These are phyloP conservation scores for Antheraea yamamai DNA, from an alignment of 2,888 invertebrate genomes.

Conservation along the genomic window DNA sequence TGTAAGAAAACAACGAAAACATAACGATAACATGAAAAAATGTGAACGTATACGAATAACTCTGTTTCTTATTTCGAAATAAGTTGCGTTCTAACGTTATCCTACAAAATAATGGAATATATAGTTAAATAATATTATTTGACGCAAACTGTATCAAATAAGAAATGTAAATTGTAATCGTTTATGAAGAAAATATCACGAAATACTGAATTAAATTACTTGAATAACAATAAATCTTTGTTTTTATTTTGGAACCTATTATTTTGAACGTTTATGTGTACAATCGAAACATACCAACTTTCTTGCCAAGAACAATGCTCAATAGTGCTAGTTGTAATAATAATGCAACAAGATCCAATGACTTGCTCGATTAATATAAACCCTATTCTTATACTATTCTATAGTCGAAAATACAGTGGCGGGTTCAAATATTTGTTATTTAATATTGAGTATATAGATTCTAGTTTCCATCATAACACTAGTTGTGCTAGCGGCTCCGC, in stretches of 20 bases:
- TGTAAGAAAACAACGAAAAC: constrained; percentile 63
- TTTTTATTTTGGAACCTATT: constrained; percentile 31
- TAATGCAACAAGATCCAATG: no score
- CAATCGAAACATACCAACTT: neutral
- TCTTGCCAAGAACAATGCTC: no score
- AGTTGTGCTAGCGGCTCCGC: no score
- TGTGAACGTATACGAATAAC: constrained; percentile 71
- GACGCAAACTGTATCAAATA: constrained; percentile 66
- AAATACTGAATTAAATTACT: constrained; percentile 71
- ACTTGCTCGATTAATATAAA: neutral
- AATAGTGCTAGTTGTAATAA: no score
- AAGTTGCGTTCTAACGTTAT: constrained; percentile 57
- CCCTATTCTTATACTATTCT: neutral
- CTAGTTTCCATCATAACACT: no score
- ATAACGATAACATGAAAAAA: constrained; percentile 46
- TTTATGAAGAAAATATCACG: constrained; percentile 70
- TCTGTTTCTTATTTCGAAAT: constrained; percentile 58
- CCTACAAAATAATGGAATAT: constrained; percentile 61
- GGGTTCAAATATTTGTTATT: no score
- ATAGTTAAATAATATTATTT: constrained; percentile 60
- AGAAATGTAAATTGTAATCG: constrained; percentile 77
- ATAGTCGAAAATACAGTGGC: no score
- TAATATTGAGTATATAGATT: no score
- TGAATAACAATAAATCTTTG: constrained; percentile 48
- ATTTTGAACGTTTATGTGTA: neutral